Evolutionary conservation across 2,888 invertebrate species (phyloP).

Genomic region (Cloeon dipterum): DNA sequence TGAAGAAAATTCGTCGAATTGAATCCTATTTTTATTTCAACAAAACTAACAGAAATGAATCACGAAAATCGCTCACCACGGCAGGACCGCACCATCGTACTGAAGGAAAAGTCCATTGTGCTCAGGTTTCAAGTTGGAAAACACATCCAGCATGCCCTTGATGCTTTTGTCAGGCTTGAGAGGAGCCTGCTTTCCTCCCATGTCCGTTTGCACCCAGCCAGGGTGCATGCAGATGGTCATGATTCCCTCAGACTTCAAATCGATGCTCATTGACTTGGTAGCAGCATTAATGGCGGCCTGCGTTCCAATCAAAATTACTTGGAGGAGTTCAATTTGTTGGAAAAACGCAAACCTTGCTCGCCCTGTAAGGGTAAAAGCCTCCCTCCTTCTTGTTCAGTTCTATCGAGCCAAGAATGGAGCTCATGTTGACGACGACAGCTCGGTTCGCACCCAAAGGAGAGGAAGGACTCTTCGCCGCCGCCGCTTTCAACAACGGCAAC

Average conservation of each 20-base stretch:
- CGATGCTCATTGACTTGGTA: conserved; percentile 61
- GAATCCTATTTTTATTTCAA: too few relatives aligned
- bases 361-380: conserved; percentile 63
- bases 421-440: conserved; percentile 63
- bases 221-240: conserved; percentile 58
- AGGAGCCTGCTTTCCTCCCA: conserved; percentile 66
- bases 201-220: conserved; percentile 77
- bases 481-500: conserved; percentile 44
- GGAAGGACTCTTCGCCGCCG: conserved; percentile 29
- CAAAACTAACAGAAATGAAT: too few relatives aligned
- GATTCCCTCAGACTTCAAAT: conserved; percentile 51
- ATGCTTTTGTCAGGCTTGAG: conserved; percentile 45
- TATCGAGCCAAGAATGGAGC: conserved; percentile 62
- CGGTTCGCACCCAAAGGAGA: conserved; percentile 31
- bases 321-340: too few relatives aligned
- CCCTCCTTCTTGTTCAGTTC: conserved; percentile 46
- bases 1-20: too few relatives aligned
- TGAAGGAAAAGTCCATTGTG: conserved; percentile 59
- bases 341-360: conserved; percentile 85
- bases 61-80: conserved; percentile 43
- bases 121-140: conserved; percentile 32
- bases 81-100: conserved; percentile 46
- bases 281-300: conserved; percentile 70
- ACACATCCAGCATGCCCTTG: conserved; percentile 35
- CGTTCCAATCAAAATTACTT: conserved; percentile 10